Base-by-base conservation (phyloP, 2,113 vertebrate genomes). In the Dolichallabes microphthalmus region DNA sequence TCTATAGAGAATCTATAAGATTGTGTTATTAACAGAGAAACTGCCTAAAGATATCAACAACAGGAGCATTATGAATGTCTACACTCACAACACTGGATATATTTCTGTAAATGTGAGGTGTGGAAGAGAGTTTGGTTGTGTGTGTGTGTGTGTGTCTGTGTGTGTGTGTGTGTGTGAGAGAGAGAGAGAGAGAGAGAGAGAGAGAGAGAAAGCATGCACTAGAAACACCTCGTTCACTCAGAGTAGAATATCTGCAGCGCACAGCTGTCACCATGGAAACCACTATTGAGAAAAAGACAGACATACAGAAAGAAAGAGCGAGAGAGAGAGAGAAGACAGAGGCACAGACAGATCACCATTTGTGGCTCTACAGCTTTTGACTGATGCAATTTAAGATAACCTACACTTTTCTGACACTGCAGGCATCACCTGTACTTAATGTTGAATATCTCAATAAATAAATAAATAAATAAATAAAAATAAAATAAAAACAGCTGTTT, bases 241-340 rank as follows among this genome's bases (percentile, higher is more conserved):
- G 82, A 79, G 85, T 88, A 75, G 77, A 82, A 89, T 86, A 84
- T 89, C 86, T 87, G 87, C 87, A 89, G 88, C 84, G n/a, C 58
- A 64, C 87, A 89, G 88, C 86, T 88, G 85, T 89, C 85, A 89
- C 89, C 89, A 89, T 89, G 85, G 89, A 85, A 88, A 89, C 89
- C 89, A 85, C 75, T 85, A 83, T 52, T 80, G 76, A 84, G 82
- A 82, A 71, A 85, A 50, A 82, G 82, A 71, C 30, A 83, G 86
- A 83, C 15, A 60, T 52, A 66, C n/a, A 68, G 69, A 75, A 63
- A 58, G 69, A 69, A 17, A 77, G 78, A 82, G 55, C 63, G 82
- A 88, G 66, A 84, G 75, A 52, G 32, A 52, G 69, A 76, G 45
- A 60, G 78, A 50, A 80, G 30, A 85, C 35, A 71, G 68, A 69